A percentile compares a stretch with the other conserved stretches of the same genome.
Evolutionary conservation across 2,797 vertebrate genomes (phyloP).

Genomic region (Caiman crocodilus): DNA sequence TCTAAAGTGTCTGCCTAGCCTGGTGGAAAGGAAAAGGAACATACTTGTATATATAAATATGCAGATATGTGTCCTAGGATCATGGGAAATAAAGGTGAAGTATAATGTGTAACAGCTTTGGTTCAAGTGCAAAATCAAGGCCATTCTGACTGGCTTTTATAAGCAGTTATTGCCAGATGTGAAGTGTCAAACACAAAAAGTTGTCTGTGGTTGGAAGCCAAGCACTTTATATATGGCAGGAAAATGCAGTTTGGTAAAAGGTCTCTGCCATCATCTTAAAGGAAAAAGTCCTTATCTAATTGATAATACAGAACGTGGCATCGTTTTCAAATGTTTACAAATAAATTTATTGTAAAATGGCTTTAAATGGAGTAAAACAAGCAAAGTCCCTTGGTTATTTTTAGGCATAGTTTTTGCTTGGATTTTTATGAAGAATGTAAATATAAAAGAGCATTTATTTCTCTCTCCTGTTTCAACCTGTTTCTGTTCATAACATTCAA

Average conservation of each 20-base stretch:
- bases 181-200: neutral
- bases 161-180: neutral
- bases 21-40: neutral
- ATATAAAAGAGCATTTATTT: neutral
- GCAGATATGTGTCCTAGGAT: neutral
- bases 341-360: neutral
- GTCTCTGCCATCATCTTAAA: neutral
- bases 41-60: neutral
- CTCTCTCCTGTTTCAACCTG: neutral
- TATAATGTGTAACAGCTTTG: neutral
- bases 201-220: neutral
- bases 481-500: neutral
- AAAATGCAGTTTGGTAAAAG: neutral
- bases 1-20: neutral
- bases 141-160: neutral
- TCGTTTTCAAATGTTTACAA: neutral
- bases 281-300: neutral
- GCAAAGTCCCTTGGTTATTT: neutral
- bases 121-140: neutral
- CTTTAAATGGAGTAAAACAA: neutral
- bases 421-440: neutral
- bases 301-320: neutral
- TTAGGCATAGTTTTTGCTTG: neutral
- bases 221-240: neutral
- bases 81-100: neutral